phyloP scores from a whole-genome alignment of 2,797 vertebrate species.

The Cyclopterus lumpus region DNA sequence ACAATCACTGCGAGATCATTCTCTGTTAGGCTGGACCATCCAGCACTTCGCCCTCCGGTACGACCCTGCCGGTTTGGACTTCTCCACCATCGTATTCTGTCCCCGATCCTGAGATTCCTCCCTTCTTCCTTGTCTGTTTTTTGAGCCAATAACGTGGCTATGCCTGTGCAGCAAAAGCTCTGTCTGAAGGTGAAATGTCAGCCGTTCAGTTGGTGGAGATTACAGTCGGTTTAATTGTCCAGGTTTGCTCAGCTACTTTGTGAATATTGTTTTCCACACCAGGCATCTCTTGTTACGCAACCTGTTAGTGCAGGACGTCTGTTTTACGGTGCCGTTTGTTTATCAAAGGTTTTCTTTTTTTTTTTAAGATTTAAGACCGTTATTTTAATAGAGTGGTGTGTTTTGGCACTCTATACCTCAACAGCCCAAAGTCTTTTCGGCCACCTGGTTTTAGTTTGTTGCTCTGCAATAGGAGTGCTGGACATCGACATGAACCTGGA shows the following conservation, averaged over 20 bases:
- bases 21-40: too few species aligned
- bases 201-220: not conserved
- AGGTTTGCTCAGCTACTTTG: constrained; percentile 14
- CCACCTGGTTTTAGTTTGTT: not conserved
- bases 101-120: too few species aligned
- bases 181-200: too few species aligned
- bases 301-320: constrained; percentile 14
- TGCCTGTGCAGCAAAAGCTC: too few species aligned
- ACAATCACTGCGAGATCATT: too few species aligned
- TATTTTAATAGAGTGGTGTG: not conserved
- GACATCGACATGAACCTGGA: not conserved
- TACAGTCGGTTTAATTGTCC: constrained; percentile 20
- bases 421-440: not conserved
- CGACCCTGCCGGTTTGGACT: too few species aligned
- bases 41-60: too few species aligned
- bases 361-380: not conserved
- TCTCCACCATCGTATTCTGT: too few species aligned
- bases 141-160: too few species aligned
- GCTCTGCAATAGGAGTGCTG: not conserved
- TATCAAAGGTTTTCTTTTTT: constrained; percentile 4
- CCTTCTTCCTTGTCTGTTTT: too few species aligned
- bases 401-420: not conserved
- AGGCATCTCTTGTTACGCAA: constrained; percentile 10
- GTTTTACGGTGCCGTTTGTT: constrained; percentile 1
- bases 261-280: constrained; percentile 23